Base-by-base conservation (phyloP, 2,113 vertebrate genomes). In the Thermophis baileyi region DNA sequence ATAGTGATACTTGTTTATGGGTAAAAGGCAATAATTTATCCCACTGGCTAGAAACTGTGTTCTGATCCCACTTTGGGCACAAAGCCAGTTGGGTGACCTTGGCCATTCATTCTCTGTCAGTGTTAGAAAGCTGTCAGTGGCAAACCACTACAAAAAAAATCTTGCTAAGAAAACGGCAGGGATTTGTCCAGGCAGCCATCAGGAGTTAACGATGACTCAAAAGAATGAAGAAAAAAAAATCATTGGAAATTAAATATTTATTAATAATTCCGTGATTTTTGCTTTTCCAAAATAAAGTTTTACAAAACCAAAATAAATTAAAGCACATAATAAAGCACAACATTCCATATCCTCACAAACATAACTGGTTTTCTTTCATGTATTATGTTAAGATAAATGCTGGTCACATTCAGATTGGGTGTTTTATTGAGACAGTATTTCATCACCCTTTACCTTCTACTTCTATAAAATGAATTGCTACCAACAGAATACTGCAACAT, bases 1-100 rank as follows among this genome's bases (percentile, higher is more conserved):
- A 96, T 95, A 96, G 94, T 96, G 94, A 94, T 95, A 94, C 94
- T 96, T 95, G 95, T 96, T 96, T 95, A 93, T 96, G 89, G 20
- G 25, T 94, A 93, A 96, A 94, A 95, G 95, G 94, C 95, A 93
- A 53, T 81, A 90, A 90, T 95, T 96, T 95, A 95, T 93, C 93
- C 93, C 92, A 94, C 88, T 46, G 16, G 95, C 11, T 12, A 63
- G 60, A 63, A 63, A 63, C 60, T 30, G 30, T n/a, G 30, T 16
- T 35, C 30, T n/a, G 12, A n/a, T 69, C 63, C 1, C 27, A 30
- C 4, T n/a, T 69, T 69, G 30, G 63, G 63, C 63, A 69, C 63
- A 69, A 69, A 69, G 63, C 8, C 27, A 63, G 60, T 10, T 63
- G 27, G 11, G 27, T n/a, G 27, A 63, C 60, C 27, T 63, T 63